Evolutionary conservation across 1,140 invertebrate species (phyloP).

Genomic region (Helicorthomorpha holstii): DNA sequence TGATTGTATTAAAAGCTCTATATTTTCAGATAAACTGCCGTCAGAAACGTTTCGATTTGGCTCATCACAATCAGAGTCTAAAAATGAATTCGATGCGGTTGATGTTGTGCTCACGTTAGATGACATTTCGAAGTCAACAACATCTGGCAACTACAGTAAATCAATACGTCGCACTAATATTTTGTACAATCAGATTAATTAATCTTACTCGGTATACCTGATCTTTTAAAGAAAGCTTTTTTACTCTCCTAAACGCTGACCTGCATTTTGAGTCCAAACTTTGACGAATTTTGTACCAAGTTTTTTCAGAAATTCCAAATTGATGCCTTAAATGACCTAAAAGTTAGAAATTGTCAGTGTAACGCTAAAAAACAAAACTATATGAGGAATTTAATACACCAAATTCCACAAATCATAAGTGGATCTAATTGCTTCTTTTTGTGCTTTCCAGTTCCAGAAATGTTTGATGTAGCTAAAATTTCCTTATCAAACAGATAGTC

Average conservation of each 20-base stretch:
- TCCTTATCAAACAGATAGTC: slow-evolving; percentile 36
- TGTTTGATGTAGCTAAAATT: slow-evolving; percentile 32
- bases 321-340: slow-evolving; percentile 32
- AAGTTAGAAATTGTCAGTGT: slow-evolving; percentile 1
- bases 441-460: slow-evolving; percentile 35
- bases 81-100: too few species aligned
- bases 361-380: neutral
- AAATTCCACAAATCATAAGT: slow-evolving; percentile 35
- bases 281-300: slow-evolving; percentile 36
- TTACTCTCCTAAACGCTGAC: slow-evolving; percentile 30
- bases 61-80: too few species aligned
- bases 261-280: slow-evolving; percentile 38
- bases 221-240: too few species aligned
- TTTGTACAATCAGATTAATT: too few species aligned
- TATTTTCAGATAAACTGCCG: too few species aligned
- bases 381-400: slow-evolving; percentile 19
- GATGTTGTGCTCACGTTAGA: too few species aligned
- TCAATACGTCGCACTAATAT: too few species aligned
- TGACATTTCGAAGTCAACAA: too few species aligned
- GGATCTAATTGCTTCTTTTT: slow-evolving; percentile 36
- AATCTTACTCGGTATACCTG: too few species aligned
- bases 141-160: too few species aligned
- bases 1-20: too few species aligned
- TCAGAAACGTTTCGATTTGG: too few species aligned
- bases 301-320: slow-evolving; percentile 31